Conservation (phyloP, 2,888 invertebrate genomes). For the Micoletzkya japonica region DNA sequence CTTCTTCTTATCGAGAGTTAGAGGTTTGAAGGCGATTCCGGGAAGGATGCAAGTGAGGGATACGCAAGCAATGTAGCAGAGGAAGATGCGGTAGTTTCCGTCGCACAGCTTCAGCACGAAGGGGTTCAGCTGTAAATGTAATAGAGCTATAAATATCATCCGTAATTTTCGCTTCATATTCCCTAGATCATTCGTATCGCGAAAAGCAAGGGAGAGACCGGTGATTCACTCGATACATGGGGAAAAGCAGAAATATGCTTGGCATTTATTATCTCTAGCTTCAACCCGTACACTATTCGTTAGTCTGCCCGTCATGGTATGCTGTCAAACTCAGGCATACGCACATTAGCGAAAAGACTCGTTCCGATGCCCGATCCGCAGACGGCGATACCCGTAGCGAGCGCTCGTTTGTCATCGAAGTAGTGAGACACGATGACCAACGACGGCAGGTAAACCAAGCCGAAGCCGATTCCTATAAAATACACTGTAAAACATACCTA, state of each 20-base stretch:
- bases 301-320: too few species aligned
- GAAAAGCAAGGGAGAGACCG: too few species aligned
- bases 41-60: conserved; percentile 84
- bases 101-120: conserved; percentile 39
- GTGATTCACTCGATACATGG: too few species aligned
- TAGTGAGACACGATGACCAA: conserved; percentile 96
- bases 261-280: too few species aligned
- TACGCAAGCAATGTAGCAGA: conserved; percentile 82
- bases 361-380: conserved; percentile 96
- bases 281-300: too few species aligned
- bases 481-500: too few species aligned
- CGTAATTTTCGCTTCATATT: too few species aligned
- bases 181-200: too few species aligned
- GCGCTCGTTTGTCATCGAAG: conserved; percentile 88
- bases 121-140: conserved; percentile 50
- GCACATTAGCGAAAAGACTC: conserved; percentile 78
- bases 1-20: conserved; percentile 51
- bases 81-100: conserved; percentile 81
- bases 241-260: too few species aligned
- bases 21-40: conserved; percentile 79
- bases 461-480: conserved; percentile 82
- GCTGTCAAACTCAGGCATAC: background rate
- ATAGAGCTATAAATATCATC: background rate
- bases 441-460: conserved; percentile 93
- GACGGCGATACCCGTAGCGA: conserved; percentile 90